Conservation (phyloP, 2,797 vertebrate genomes). For the Dicrostonyx torquatus region DNA sequence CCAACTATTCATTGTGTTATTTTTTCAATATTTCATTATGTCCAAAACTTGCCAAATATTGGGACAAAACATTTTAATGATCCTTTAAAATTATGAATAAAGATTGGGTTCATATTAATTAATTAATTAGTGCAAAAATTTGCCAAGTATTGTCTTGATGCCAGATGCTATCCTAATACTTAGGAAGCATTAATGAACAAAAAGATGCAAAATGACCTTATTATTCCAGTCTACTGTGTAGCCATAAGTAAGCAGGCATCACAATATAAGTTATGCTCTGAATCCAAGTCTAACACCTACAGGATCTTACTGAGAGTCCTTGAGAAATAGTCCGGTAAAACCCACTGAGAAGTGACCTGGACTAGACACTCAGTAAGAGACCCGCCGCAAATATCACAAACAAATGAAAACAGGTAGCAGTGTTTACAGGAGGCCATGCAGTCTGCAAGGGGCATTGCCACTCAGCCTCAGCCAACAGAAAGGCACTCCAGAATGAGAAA, state of each 20-base stretch:
- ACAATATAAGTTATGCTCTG: not conserved
- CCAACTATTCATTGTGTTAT: not conserved
- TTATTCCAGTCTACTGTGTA: not conserved
- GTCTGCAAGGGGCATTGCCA: too few species aligned
- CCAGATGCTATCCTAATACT: not conserved
- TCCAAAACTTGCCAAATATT: slow-evolving; percentile 8
- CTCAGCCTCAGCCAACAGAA: not conserved
- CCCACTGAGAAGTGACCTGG: not conserved
- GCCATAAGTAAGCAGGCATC: not conserved
- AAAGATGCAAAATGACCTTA: not conserved
- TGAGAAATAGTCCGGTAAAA: not conserved
- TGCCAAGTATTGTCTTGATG: not conserved
- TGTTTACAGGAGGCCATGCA: not conserved
- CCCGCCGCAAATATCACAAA: not conserved
- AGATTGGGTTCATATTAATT: not conserved
- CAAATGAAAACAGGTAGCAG: not conserved
- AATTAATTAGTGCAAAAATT: not conserved
- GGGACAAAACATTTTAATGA: not conserved
- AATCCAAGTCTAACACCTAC: not conserved
- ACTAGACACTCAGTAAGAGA: not conserved
- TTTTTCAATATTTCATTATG: not conserved
- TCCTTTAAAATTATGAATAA: slow-evolving; percentile 22
- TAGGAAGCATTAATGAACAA: slow-evolving; percentile 2
- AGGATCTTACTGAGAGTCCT: not conserved
- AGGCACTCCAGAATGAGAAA: not conserved